A percentile compares a stretch with the other conserved stretches of the same genome.
Conservation (phyloP, 1,140 invertebrate species). For the Ceratina japonica region DNA sequence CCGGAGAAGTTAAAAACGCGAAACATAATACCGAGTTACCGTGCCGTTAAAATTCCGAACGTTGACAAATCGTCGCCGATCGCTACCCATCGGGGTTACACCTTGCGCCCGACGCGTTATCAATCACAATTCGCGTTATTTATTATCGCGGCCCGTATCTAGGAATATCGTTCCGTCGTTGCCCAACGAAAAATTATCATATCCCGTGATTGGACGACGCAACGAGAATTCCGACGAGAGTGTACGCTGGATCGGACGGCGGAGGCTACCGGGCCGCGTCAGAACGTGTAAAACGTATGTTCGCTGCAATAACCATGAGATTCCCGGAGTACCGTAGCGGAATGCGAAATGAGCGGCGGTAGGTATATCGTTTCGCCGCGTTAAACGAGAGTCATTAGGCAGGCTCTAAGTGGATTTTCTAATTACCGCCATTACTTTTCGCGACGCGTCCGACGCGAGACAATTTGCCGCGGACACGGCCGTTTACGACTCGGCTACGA, state of each 20-base stretch:
- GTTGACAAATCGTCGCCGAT: constrained; percentile 48
- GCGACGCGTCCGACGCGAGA: not conserved
- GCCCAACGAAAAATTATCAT: too few species aligned
- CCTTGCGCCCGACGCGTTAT: constrained; percentile 9
- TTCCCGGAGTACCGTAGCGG: not conserved
- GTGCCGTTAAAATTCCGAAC: constrained; percentile 54
- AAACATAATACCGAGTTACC: constrained; percentile 43
- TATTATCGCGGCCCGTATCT: not conserved
- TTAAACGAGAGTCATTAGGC: constrained; percentile 43
- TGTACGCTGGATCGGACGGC: not conserved
- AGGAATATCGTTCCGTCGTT: too few species aligned
- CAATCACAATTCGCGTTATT: constrained; percentile 24
- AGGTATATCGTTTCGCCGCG: not conserved
- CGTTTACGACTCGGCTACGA: too few species aligned
- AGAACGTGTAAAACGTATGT: constrained; percentile 9
- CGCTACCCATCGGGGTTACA: not conserved
- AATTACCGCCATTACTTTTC: constrained; percentile 34
- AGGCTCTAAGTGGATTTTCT: constrained; percentile 39
- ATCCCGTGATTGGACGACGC: too few species aligned
- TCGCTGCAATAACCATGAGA: constrained; percentile 33
- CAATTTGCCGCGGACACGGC: not conserved
- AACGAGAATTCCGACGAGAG: too few species aligned
- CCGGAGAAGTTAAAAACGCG: constrained; percentile 29
- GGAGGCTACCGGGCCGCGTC: constrained; percentile 13
- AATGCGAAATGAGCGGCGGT: constrained; percentile 31